A percentile compares a stretch with the other conserved stretches of the same genome.
These are phyloP conservation scores for Scaptomyza parva DNA, from an alignment of 2,888 invertebrate genomes.

Conservation along the genomic window DNA sequence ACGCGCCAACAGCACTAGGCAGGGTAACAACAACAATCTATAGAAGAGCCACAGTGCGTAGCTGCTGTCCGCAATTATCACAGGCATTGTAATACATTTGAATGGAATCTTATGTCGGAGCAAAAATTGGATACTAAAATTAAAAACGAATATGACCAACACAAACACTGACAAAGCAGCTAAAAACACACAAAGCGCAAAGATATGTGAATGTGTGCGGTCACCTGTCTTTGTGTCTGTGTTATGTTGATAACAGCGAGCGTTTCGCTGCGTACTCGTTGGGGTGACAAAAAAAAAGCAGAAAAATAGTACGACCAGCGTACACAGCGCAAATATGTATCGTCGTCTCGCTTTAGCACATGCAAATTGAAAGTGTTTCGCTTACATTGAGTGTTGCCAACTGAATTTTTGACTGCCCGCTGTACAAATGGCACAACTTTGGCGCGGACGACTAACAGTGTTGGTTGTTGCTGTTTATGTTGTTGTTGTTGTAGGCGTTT, in stretches of 20 bases:
- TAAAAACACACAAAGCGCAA: constrained; percentile 38
- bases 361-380: constrained; percentile 36
- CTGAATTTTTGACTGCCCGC: constrained; percentile 47
- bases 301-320: constrained; percentile 35
- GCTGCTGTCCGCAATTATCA: constrained; percentile 67
- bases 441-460: constrained; percentile 59
- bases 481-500: constrained; percentile 50
- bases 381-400: constrained; percentile 67
- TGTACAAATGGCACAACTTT: constrained; percentile 54
- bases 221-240: constrained; percentile 43
- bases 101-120: constrained; percentile 9
- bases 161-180: constrained; percentile 23
- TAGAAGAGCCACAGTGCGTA: constrained; percentile 66
- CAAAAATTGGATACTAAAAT: constrained; percentile 47
- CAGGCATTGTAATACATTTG: constrained; percentile 66
- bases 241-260: constrained; percentile 69
- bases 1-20: constrained; percentile 33
- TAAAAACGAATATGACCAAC: constrained; percentile 44
- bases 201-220: background rate
- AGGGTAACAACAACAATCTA: constrained; percentile 59
- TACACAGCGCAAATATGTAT: constrained; percentile 22
- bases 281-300: constrained; percentile 17
- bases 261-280: constrained; percentile 47
- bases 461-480: constrained; percentile 45
- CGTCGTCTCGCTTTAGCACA: constrained; percentile 51